Evolutionary conservation across 2,113 vertebrate genomes (phyloP).

Genomic region (Arenaria interpres): DNA sequence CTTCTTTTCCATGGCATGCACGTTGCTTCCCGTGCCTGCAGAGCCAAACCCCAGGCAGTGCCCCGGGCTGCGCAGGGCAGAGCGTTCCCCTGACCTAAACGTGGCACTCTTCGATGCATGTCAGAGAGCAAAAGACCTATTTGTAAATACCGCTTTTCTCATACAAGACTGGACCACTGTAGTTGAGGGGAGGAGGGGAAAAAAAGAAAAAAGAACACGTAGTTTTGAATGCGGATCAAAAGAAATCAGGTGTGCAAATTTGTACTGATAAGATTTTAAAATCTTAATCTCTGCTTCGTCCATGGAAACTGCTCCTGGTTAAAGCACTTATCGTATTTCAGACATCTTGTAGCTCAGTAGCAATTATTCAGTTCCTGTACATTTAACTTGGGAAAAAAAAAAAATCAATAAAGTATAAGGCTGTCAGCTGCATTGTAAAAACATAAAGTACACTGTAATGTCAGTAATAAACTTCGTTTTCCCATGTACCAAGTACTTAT

Average conservation of each 20-base stretch:
- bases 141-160: not conserved
- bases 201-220: not conserved
- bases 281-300: slow-evolving; percentile 2
- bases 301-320: slow-evolving; percentile 38
- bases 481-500: slow-evolving; percentile 29
- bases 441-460: slow-evolving; percentile 53
- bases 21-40: not conserved
- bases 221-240: not conserved
- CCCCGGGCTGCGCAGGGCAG: not conserved
- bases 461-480: slow-evolving; percentile 73
- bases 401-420: slow-evolving; percentile 46
- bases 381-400: slow-evolving; percentile 46
- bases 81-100: not conserved
- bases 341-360: slow-evolving; percentile 61
- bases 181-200: not conserved
- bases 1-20: not conserved
- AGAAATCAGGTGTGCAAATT: not conserved
- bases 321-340: slow-evolving; percentile 31
- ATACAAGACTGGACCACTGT: not conserved
- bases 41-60: not conserved
- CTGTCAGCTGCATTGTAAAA: slow-evolving; percentile 66
- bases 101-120: not conserved
- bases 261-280: not conserved
- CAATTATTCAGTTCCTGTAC: slow-evolving; percentile 63
- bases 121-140: not conserved